phyloP scores from a whole-genome alignment of 2,113 vertebrate genomes.

The Oenanthe oenanthe region DNA sequence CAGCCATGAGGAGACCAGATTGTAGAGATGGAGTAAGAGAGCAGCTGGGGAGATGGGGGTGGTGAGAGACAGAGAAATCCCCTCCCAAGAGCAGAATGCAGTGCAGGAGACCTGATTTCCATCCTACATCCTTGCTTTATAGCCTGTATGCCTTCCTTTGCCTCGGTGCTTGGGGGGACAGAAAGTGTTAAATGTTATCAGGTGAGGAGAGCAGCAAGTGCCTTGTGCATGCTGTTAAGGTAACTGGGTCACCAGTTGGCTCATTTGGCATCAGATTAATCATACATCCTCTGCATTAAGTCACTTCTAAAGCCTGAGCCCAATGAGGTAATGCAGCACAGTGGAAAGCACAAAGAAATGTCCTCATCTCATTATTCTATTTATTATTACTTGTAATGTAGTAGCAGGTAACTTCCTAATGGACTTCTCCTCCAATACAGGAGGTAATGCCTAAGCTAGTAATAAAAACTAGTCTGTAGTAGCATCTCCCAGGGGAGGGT shows the following conservation, averaged over 20 bases:
- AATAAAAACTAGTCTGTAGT: background rate
- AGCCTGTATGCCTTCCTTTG: background rate
- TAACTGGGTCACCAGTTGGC: background rate
- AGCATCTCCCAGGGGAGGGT: background rate
- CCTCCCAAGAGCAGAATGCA: background rate
- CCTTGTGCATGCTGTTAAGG: background rate
- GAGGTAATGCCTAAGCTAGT: background rate
- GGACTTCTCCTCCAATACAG: background rate
- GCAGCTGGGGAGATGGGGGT: background rate
- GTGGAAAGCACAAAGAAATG: background rate
- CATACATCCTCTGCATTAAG: background rate
- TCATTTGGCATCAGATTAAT: conserved; percentile 20
- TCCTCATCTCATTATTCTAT: background rate
- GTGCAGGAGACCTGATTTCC: background rate
- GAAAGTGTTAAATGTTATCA: background rate
- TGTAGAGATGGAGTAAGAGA: background rate
- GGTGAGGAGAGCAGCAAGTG: background rate
- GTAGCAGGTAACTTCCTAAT: background rate
- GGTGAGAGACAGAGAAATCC: conserved; percentile 10
- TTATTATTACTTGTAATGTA: background rate
- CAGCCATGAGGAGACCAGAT: background rate
- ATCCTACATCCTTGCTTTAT: background rate
- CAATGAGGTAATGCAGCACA: background rate
- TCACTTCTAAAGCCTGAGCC: background rate
- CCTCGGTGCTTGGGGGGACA: background rate